Base-by-base conservation (phyloP, 2,797 vertebrate genomes). In the Clangula hyemalis region DNA sequence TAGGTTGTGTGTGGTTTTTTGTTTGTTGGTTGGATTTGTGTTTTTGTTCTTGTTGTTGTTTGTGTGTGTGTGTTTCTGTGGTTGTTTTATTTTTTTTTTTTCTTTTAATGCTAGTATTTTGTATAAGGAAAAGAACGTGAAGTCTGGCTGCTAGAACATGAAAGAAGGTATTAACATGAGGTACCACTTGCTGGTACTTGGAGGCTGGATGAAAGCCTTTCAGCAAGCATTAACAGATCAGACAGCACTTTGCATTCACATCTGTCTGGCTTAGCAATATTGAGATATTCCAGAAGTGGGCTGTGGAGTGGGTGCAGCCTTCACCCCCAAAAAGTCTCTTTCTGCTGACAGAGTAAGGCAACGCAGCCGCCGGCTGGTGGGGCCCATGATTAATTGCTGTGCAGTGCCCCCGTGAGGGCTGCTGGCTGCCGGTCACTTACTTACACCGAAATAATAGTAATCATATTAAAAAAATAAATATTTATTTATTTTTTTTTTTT, bases 321-420 rank as follows among this genome's bases (percentile, higher is more conserved):
- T 34, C 32, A 14, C 49, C 18, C 8, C 45, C 32, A 2, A 0
- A 0, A 2, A 16, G 11, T 3, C 15, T 5, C 28, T 16, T 5
- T 38, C 60, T 10, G 45, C 49, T 3, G 34, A 20, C 13, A 1
- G 7, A 25, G 43, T 25, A 13, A 17, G 30, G 61, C 13, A 1
- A 6, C 1, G 7, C 13, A 10, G 2, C 15, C 6, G 1, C 51
- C 27, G 25, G 51, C 51, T 16, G 27, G 51, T 28, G 51, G 27
- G 36, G 16, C 60, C 60, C 27, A 11, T 41, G 38, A 64, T 64
- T 41, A 64, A 41, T 39, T 39, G 61, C 39, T 28, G 28, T 28
- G 61, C 38, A 36, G 61, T 64, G 61, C 61, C 61, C 61, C 61
- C 61, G 61, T 64, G 61, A 64, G 61, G 61, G 39, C 61, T 62